Evolutionary conservation across 2,113 vertebrate genomes (phyloP).

Genomic region (Callopanchax toddi): DNA sequence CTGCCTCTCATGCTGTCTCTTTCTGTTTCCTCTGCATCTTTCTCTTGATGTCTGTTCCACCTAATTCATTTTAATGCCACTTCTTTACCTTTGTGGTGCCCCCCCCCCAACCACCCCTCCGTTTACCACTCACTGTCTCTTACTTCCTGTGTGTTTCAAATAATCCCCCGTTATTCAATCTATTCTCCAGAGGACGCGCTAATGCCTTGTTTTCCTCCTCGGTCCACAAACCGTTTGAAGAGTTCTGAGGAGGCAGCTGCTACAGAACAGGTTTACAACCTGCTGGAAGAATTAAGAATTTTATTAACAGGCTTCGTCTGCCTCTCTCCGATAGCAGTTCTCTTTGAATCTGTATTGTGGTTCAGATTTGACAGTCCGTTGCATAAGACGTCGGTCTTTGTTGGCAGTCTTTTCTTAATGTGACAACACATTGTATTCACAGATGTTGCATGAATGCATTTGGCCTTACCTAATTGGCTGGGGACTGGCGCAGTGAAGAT

Average conservation of each 20-base stretch:
- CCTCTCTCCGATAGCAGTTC: slow-evolving; percentile 13
- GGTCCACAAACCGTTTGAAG: slow-evolving; percentile 56
- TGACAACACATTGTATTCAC: slow-evolving; percentile 46
- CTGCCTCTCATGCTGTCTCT: slow-evolving; percentile 41
- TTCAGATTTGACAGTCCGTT: slow-evolving; percentile 28
- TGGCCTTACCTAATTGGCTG: slow-evolving; percentile 66
- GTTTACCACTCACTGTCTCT: slow-evolving; percentile 8
- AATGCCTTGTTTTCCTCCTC: slow-evolving; percentile 66
- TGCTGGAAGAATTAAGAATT: slow-evolving; percentile 29
- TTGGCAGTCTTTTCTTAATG: slow-evolving; percentile 15
- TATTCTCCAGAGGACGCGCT: slow-evolving; percentile 55
- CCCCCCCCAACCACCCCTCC: no score
- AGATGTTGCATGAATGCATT: slow-evolving; percentile 61
- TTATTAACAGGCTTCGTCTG: slow-evolving; percentile 17
- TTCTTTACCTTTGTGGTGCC: slow-evolving; percentile 16
- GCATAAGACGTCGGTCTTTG: slow-evolving; percentile 10
- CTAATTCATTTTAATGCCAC: slow-evolving; percentile 25
- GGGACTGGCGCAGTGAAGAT: slow-evolving; percentile 49
- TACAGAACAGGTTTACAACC: slow-evolving; percentile 41
- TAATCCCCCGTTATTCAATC: slow-evolving; percentile 52
- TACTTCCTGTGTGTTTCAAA: slow-evolving; percentile 34
- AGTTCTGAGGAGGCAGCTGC: slow-evolving; percentile 39
- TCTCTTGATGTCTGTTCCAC: slow-evolving; percentile 21
- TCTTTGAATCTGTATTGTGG: slow-evolving; percentile 31
- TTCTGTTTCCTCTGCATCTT: slow-evolving; percentile 31